These are phyloP conservation scores for Lasioglossum oenotherae DNA, from an alignment of 2,888 invertebrate genomes.

Conservation along the genomic window DNA sequence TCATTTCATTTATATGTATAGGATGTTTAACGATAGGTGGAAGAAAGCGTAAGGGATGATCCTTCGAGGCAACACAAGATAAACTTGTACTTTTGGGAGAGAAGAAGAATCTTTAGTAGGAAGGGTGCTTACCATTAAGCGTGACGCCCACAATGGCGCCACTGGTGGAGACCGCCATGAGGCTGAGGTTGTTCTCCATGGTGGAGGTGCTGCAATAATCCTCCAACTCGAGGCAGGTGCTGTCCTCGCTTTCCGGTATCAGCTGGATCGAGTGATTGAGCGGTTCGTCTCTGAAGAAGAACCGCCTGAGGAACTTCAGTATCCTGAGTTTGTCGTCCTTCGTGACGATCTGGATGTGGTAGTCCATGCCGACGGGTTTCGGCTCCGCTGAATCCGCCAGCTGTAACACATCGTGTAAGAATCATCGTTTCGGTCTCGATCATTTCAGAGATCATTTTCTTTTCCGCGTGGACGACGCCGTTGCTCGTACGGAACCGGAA, in stretches of 20 bases:
- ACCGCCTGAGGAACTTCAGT: conserved; percentile 86
- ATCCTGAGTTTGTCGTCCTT: conserved; percentile 86
- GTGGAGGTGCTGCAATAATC: conserved; percentile 86
- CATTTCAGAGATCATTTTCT: neutral
- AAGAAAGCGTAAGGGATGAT: too few species aligned
- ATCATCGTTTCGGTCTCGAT: neutral
- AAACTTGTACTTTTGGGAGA: neutral
- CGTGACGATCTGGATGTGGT: conserved; percentile 84
- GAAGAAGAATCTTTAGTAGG: neutral
- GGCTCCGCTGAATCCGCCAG: conserved; percentile 76
- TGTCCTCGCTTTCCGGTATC: conserved; percentile 86
- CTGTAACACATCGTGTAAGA: conserved; percentile 65
- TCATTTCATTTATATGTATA: too few species aligned
- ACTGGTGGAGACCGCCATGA: conserved; percentile 87
- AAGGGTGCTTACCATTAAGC: conserved; percentile 84
- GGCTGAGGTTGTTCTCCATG: conserved; percentile 87
- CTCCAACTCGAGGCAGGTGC: conserved; percentile 88
- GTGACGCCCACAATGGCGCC: conserved; percentile 87
- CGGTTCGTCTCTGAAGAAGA: conserved; percentile 91
- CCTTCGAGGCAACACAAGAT: too few species aligned
- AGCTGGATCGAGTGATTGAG: conserved; percentile 88
- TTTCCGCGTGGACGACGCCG: neutral
- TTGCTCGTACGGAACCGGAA: neutral
- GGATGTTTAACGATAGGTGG: too few species aligned
- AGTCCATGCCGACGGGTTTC: conserved; percentile 78